phyloP scores from a whole-genome alignment of 2,797 vertebrate species.

The Oryzias sinensis region DNA sequence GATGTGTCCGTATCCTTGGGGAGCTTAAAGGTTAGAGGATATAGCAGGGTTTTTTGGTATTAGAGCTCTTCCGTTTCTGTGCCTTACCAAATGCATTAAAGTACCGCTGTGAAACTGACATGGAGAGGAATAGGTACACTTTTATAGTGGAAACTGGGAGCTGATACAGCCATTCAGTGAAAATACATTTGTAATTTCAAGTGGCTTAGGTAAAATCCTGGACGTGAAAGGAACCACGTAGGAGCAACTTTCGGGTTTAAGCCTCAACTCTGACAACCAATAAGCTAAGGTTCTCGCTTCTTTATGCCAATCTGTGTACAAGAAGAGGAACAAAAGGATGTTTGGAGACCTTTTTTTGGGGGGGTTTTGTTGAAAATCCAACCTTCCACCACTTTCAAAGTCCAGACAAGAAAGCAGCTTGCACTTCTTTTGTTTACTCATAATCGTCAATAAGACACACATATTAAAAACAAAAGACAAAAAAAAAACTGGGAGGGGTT shows the following conservation, averaged over 20 bases:
- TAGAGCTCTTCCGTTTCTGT: constrained; percentile 64
- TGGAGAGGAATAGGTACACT: constrained; percentile 40
- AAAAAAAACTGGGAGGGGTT: constrained; percentile 38
- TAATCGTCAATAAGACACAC: constrained; percentile 71
- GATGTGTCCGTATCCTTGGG: constrained; percentile 28
- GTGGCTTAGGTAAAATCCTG: constrained; percentile 56
- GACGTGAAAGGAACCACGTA: constrained; percentile 44
- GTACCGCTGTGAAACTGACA: constrained; percentile 75
- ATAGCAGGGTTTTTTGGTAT: constrained; percentile 49
- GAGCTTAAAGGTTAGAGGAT: constrained; percentile 50
- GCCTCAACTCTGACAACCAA: constrained; percentile 61
- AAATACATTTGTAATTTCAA: constrained; percentile 40
- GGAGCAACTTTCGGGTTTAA: constrained; percentile 30
- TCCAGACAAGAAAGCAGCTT: constrained; percentile 73
- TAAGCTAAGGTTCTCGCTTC: constrained; percentile 76
- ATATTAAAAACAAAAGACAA: constrained; percentile 42
- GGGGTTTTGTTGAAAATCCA: constrained; percentile 22
- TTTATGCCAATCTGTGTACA: constrained; percentile 73
- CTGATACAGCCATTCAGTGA: constrained; percentile 34
- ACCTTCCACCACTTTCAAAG: constrained; percentile 54
- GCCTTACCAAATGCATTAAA: constrained; percentile 81
- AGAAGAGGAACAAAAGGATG: constrained; percentile 59
- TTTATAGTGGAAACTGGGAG: constrained; percentile 18
- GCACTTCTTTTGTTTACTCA: constrained; percentile 79
- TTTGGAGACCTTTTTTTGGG: constrained; percentile 20